A percentile compares a stretch with the other conserved stretches of the same genome.
Evolutionary conservation across 2,113 vertebrate species (phyloP).

Genomic region (Anser brachyrhynchus): DNA sequence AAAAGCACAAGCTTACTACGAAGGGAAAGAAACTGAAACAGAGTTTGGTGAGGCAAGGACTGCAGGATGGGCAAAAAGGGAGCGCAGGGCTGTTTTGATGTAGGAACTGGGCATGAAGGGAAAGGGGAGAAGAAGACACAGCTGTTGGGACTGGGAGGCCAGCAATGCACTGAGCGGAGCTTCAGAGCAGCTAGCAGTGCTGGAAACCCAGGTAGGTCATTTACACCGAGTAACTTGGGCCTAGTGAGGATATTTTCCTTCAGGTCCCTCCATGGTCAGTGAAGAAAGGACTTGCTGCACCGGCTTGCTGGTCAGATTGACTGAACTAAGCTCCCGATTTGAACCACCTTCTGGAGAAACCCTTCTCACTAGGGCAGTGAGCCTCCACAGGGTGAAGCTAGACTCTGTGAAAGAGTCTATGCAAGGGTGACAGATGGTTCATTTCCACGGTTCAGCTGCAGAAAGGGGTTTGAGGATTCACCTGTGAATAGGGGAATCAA

Average conservation of each 20-base stretch:
- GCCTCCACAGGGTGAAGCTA: neutral
- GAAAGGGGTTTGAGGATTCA: neutral
- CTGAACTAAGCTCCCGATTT: neutral
- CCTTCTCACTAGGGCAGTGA: neutral
- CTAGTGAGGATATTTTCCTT: neutral
- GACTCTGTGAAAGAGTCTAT: neutral
- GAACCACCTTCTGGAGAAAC: neutral
- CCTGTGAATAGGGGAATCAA: neutral
- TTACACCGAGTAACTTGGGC: neutral
- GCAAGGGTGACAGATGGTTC: neutral
- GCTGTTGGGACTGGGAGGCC: neutral
- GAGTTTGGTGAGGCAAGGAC: neutral
- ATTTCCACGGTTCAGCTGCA: neutral
- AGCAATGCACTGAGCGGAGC: neutral
- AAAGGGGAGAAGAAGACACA: neutral
- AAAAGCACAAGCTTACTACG: neutral
- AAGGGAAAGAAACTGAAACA: neutral
- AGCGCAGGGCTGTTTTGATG: neutral
- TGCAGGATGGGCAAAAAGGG: neutral
- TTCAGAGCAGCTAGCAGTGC: neutral
- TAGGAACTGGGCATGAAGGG: neutral
- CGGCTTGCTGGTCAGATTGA: neutral
- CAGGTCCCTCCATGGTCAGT: rapidly evolving
- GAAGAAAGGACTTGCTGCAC: neutral
- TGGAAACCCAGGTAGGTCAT: neutral